Evolutionary conservation across 2,113 vertebrate species (phyloP).

Genomic region (Leptosomus discolor): DNA sequence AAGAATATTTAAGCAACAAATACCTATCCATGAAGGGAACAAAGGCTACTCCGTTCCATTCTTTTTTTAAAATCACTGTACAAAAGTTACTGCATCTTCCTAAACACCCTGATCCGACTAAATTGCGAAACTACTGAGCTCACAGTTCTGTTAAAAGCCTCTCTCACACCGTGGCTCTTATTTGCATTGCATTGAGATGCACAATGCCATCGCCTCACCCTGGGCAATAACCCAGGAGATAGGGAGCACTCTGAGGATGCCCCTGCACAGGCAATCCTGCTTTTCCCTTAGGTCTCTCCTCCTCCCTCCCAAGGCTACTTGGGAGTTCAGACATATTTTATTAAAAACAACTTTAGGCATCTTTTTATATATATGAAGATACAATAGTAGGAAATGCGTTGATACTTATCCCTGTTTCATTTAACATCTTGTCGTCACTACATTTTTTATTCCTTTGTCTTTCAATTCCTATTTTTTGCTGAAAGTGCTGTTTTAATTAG

Average conservation of each 20-base stretch:
- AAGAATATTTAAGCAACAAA: not conserved
- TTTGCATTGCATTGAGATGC: not conserved
- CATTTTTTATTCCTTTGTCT: not conserved
- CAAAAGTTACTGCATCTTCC: not conserved
- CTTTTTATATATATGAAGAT: not conserved
- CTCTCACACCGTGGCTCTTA: not conserved
- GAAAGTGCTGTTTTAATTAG: slow-evolving; percentile 57
- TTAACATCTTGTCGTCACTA: not conserved
- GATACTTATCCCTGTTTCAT: not conserved
- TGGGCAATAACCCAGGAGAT: not conserved
- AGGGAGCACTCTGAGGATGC: not conserved
- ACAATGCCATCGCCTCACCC: not conserved
- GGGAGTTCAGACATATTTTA: too few relatives aligned
- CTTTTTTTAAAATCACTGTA: not conserved
- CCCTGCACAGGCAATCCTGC: not conserved
- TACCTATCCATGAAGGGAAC: not conserved
- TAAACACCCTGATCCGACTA: not conserved
- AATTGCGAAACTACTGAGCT: not conserved
- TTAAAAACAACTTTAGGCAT: not conserved
- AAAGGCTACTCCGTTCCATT: not conserved
- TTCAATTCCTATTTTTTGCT: slow-evolving; percentile 13
- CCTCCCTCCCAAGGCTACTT: not conserved
- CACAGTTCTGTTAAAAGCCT: not conserved
- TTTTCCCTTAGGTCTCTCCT: not conserved
- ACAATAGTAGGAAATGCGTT: not conserved